Evolutionary conservation across 1,140 invertebrate genomes (phyloP).

Genomic region (Monochamus saltuarius): DNA sequence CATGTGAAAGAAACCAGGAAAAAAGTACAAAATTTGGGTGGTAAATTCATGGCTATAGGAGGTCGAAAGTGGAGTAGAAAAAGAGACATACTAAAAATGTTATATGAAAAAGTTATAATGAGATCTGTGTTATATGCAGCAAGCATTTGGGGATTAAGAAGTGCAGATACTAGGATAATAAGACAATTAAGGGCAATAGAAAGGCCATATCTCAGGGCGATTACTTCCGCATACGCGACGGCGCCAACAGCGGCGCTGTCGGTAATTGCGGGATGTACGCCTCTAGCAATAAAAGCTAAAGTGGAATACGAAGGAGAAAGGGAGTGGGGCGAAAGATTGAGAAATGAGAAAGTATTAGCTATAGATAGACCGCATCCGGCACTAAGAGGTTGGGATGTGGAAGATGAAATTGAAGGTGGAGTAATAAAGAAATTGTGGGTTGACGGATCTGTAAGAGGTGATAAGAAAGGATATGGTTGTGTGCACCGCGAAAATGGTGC

Average conservation of each 20-base stretch:
- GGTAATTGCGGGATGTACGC: slow-evolving; percentile 25
- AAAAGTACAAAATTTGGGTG: slow-evolving; percentile 5
- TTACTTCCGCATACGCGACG: slow-evolving; percentile 22
- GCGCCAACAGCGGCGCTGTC: slow-evolving; percentile 20
- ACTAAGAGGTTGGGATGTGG: neutral
- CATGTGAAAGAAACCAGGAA: slow-evolving; percentile 20
- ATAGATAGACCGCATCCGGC: slow-evolving; percentile 1
- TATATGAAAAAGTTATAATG: slow-evolving; percentile 23
- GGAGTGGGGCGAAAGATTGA: too few species aligned
- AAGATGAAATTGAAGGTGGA: too few species aligned
- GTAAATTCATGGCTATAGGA: slow-evolving; percentile 9
- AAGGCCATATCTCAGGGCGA: slow-evolving; percentile 19
- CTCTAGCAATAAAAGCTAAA: slow-evolving; percentile 21
- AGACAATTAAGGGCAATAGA: slow-evolving; percentile 26
- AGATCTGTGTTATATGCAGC: slow-evolving; percentile 28
- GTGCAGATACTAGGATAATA: slow-evolving; percentile 7
- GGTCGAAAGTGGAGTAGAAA: slow-evolving; percentile 25
- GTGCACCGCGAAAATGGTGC: too few species aligned
- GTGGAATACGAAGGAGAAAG: neutral
- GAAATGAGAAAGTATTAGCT: neutral
- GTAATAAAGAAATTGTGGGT: too few species aligned
- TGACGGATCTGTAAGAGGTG: too few species aligned
- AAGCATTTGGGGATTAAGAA: slow-evolving; percentile 22
- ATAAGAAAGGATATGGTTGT: too few species aligned
- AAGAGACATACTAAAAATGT: slow-evolving; percentile 13